Evolutionary conservation across 2,888 invertebrate species (phyloP), one percentile per base, ranked within the genome.

Genomic region (Exocentrus adspersus): DNA sequence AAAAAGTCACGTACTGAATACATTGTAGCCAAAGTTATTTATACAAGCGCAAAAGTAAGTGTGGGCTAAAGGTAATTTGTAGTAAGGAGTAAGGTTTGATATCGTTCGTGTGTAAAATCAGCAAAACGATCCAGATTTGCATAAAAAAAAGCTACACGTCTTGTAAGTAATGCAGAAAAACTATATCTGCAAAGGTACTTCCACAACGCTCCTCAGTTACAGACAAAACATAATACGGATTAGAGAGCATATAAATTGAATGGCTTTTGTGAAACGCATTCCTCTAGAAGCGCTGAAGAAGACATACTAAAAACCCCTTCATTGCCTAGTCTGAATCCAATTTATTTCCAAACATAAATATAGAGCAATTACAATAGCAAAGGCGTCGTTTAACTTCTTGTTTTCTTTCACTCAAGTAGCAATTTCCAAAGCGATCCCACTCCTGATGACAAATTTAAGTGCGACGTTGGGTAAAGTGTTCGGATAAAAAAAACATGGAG

Each of bases 401-500:
- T 37, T 37, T 37, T 37, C 37, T 37, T 37, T 37, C 37, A 37
- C 37, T 37, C 37, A n/a, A 37, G 37, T 5, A n/a, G 37, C 37
- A 37, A 37, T 37, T 37, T 37, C 12, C 37, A 37, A 37, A 37
- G 37, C n/a, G 37, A 37, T 37, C 37, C 37, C 37, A 37, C 37
- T 37, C n/a, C 37, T 37, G 37, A 37, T 12, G 37, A 37, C 37
- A n/a, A 37, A 37, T 37, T 37, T 37, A 37, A 37, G 37, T 37
- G 37, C 37, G 37, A 37, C 37, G 37, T 37, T n/a, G 37, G 37
- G 37, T 37, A 37, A 37, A 37, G n/a, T 14, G 37, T 37, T 37
- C 37, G 14, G n/a, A 12, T 14, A 37, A 37, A 37, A 24, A 24
- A 24, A n/a, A n/a, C n/a, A n/a, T 7, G 7, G 24, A 37, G 37